A percentile compares a stretch with the other conserved stretches of the same genome.
Conservation (phyloP, 2,113 vertebrate genomes). For the Hemibagrus wyckioides region DNA sequence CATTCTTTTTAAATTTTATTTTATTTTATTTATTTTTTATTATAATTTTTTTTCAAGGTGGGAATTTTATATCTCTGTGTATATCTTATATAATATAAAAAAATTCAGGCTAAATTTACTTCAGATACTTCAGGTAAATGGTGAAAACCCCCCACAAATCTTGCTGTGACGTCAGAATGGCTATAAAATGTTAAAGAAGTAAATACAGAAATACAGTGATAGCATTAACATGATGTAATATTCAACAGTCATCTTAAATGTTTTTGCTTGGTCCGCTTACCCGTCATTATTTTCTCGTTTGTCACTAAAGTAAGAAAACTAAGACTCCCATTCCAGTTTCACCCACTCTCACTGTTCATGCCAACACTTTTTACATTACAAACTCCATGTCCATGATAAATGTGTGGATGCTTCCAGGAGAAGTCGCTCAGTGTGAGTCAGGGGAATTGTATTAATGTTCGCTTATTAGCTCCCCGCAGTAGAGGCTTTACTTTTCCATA, state of each 20-base stretch:
- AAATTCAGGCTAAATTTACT: too few relatives aligned
- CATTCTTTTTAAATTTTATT: too few relatives aligned
- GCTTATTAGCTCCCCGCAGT: conserved; percentile 45
- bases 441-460: conserved; percentile 29
- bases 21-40: too few relatives aligned
- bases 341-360: background rate
- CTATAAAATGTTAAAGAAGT: background rate
- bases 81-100: too few relatives aligned
- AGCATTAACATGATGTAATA: background rate
- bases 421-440: background rate
- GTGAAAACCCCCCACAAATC: background rate
- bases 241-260: background rate
- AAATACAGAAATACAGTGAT: background rate
- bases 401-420: background rate
- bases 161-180: background rate
- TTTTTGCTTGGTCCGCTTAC: background rate
- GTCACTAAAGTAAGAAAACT: background rate
- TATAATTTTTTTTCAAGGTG: too few relatives aligned
- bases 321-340: background rate
- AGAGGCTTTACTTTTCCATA: conserved; percentile 35
- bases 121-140: background rate
- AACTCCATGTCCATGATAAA: background rate
- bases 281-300: background rate
- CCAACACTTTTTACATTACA: background rate
- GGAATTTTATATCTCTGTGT: background rate